Percentiles rank a stretch among this genome's conserved stretches.
Conservation (phyloP, 2,797 vertebrate genomes). For the Morus bassanus region DNA sequence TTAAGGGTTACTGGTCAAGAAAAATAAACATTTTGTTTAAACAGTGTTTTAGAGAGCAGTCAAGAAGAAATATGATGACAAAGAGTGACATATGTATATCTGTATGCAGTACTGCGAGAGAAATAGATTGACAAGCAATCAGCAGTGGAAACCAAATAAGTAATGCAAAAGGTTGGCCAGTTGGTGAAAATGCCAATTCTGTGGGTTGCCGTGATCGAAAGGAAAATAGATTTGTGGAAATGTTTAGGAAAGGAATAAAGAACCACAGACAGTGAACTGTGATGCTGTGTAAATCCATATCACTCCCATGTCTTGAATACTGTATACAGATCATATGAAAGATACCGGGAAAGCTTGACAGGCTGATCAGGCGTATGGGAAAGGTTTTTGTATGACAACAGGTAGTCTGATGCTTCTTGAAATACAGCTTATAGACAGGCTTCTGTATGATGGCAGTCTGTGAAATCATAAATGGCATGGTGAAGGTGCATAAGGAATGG, state of each 20-base stretch:
- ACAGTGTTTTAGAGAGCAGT: background rate
- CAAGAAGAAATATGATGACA: background rate
- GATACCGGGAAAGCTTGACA: background rate
- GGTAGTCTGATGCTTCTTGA: background rate
- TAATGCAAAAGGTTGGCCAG: background rate
- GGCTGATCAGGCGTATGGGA: background rate
- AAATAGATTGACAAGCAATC: background rate
- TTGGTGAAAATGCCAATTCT: background rate
- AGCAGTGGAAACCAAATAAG: background rate
- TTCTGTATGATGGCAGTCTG: background rate
- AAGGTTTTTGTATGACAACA: background rate
- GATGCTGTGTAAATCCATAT: background rate
- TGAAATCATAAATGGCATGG: background rate
- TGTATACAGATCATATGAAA: background rate
- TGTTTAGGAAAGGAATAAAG: background rate
- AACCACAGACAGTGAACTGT: background rate
- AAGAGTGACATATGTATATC: background rate
- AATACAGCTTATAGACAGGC: background rate
- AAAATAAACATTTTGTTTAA: background rate
- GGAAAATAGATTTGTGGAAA: constrained; percentile 11
- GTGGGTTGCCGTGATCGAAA: background rate
- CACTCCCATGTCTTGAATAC: background rate
- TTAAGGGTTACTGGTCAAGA: background rate
- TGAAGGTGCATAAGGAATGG: background rate
- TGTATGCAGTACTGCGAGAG: background rate